Conservation (phyloP, 2,888 invertebrate species). For the Tinea trinotella region DNA sequence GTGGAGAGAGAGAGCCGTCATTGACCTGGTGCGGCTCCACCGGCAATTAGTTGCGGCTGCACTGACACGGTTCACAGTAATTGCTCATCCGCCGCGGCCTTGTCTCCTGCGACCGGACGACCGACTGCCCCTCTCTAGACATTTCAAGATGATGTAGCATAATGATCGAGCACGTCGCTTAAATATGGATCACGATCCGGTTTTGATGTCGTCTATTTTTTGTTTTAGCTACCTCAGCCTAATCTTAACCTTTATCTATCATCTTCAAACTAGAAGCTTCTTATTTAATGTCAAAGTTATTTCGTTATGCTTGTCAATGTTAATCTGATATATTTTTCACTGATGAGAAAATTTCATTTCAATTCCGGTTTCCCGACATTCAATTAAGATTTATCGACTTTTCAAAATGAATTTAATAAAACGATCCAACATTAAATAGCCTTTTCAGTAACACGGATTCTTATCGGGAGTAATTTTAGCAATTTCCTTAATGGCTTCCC, state of each 20-base stretch:
- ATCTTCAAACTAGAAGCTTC: neutral
- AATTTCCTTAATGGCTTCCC: conserved; percentile 10
- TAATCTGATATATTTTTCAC: neutral
- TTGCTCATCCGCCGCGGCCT: conserved; percentile 58
- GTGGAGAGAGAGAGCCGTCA: conserved; percentile 29
- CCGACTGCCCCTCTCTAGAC: conserved; percentile 3
- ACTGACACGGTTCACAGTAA: conserved; percentile 57
- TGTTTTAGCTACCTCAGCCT: neutral
- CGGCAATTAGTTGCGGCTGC: conserved; percentile 47
- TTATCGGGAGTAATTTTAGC: conserved; percentile 10
- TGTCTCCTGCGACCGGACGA: conserved; percentile 28
- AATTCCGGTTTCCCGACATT: neutral
- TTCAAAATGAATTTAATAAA: neutral
- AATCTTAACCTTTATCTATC: neutral
- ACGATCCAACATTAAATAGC: neutral
- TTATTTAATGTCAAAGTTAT: neutral
- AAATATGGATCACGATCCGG: conserved; percentile 9
- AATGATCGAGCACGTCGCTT: neutral
- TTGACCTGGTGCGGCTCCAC: conserved; percentile 40
- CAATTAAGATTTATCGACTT: conserved; percentile 5
- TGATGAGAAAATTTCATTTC: conserved; percentile 6
- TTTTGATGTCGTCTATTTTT: neutral
- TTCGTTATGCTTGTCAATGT: neutral
- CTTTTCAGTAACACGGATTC: neutral
- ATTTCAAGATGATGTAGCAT: conserved; percentile 3